Conservation (phyloP, 2,113 vertebrate species). For the Crocuta crocuta region DNA sequence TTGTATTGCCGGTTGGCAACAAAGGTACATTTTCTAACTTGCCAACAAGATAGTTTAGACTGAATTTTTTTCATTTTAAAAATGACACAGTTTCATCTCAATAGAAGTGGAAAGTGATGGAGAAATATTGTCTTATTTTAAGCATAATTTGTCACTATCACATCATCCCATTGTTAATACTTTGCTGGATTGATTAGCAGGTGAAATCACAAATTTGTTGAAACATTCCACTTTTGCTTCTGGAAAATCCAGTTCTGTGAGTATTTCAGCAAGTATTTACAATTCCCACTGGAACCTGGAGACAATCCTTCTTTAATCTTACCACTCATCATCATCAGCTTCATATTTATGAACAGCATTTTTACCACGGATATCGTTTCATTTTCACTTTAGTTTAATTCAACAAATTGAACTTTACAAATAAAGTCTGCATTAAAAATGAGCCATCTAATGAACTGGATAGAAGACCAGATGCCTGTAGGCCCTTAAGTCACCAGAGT, state of each 20-base stretch:
- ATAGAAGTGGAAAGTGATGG: not conserved
- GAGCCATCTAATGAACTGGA: not conserved
- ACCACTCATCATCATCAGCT: not conserved
- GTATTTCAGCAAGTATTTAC: constrained; percentile 18
- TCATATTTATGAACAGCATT: not conserved
- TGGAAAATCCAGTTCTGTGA: constrained; percentile 29
- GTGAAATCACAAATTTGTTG: constrained; percentile 42
- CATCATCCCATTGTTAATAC: not conserved
- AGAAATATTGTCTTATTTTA: constrained; percentile 2
- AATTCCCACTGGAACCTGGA: not conserved
- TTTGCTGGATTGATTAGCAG: not conserved
- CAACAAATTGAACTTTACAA: not conserved
- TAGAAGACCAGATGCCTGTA: not conserved
- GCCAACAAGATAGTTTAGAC: not conserved
- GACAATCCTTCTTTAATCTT: not conserved
- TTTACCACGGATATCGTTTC: not conserved
- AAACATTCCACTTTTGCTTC: constrained; percentile 23
- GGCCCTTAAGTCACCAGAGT: not conserved
- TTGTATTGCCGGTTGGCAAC: constrained; percentile 48
- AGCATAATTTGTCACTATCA: not conserved
- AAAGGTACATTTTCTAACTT: constrained; percentile 36
- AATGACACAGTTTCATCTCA: constrained; percentile 24
- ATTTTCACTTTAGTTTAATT: constrained; percentile 47
- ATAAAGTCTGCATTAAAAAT: not conserved
- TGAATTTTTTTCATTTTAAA: constrained; percentile 47